phyloP scores from a whole-genome alignment of 2,888 invertebrate genomes.

The Phaedon cochleariae region DNA sequence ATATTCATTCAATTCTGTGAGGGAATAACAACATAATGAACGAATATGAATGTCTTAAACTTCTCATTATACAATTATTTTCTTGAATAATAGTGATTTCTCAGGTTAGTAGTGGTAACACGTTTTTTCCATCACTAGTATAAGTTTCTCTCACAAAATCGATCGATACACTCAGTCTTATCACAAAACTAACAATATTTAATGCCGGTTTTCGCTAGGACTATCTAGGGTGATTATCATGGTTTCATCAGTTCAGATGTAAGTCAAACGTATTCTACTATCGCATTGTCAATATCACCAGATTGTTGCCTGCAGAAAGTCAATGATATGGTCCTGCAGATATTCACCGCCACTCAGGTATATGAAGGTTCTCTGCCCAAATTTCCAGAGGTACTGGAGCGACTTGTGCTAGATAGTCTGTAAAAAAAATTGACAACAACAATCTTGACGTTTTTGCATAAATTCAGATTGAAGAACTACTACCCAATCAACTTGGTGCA shows the following conservation, averaged over 20 bases:
- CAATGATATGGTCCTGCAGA: constrained; percentile 60
- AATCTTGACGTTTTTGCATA: too few species aligned
- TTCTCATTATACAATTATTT: too few species aligned
- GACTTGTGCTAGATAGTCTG: constrained; percentile 52
- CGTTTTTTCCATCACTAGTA: too few species aligned
- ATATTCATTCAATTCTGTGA: too few species aligned
- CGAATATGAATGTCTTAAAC: too few species aligned
- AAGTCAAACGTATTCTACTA: constrained; percentile 45
- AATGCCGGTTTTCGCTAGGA: background rate
- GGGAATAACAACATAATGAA: too few species aligned
- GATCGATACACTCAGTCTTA: constrained; percentile 42
- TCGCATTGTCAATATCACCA: constrained; percentile 39
- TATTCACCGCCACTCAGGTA: constrained; percentile 61
- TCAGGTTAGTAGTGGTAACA: too few species aligned
- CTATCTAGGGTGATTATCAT: background rate
- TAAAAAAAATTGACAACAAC: constrained; percentile 17
- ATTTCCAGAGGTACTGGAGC: constrained; percentile 56
- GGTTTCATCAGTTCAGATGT: background rate
- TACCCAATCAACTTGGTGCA: too few species aligned
- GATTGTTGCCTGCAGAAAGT: constrained; percentile 56
- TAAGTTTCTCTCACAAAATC: too few species aligned
- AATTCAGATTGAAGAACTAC: too few species aligned
- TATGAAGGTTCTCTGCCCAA: constrained; percentile 57
- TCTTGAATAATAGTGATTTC: too few species aligned
- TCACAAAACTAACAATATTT: constrained; percentile 32